Evolutionary conservation across 2,113 vertebrate genomes (phyloP).

Genomic region (Epinephelus cyanopodus): DNA sequence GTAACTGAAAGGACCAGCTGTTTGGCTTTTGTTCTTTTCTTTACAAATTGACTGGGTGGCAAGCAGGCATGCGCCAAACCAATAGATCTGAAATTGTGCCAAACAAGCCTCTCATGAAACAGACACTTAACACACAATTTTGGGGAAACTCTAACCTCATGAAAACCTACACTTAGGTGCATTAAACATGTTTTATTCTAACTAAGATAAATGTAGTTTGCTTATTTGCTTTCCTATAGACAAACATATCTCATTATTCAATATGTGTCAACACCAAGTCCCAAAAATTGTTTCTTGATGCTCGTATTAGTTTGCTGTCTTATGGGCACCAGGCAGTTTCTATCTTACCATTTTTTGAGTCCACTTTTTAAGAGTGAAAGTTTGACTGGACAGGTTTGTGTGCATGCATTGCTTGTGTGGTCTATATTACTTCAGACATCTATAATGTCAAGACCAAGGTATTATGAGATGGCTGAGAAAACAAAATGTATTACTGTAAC

Average conservation of each 20-base stretch:
- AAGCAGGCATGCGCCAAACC: constrained; percentile 5
- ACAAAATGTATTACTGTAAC: not conserved
- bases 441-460: not conserved
- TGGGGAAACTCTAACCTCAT: not conserved
- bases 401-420: not conserved
- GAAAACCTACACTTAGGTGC: not conserved
- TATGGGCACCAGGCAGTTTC: not conserved
- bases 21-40: constrained; percentile 14
- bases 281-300: not conserved
- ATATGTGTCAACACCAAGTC: not conserved
- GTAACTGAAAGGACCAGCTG: constrained; percentile 27
- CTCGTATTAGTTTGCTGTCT: not conserved
- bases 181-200: not conserved
- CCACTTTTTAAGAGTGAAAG: not conserved
- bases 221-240: too few species aligned
- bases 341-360: not conserved
- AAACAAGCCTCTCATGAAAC: constrained; percentile 1
- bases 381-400: not conserved
- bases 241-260: not conserved
- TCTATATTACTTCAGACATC: not conserved
- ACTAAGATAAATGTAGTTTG: not conserved
- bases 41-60: constrained; percentile 6
- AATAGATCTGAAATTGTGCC: constrained; percentile 21
- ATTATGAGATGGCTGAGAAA: not conserved
- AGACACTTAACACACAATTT: not conserved